Conservation (phyloP, 2,888 invertebrate species). For the Metacarcinus magister region DNA sequence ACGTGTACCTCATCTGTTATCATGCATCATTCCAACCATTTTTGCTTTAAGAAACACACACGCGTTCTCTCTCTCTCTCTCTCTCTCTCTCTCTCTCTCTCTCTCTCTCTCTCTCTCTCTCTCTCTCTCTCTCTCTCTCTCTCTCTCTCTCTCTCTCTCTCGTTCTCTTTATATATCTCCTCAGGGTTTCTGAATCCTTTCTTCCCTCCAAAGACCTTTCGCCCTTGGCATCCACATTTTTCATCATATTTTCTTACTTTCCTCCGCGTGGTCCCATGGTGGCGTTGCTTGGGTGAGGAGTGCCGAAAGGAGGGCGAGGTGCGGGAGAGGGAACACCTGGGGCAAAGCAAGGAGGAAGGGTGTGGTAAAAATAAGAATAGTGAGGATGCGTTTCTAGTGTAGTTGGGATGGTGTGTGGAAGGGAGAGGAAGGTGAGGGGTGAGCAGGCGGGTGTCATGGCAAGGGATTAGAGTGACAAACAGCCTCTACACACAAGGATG, state of each 20-base stretch:
- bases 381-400: too few relatives aligned
- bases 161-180: background rate
- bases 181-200: too few relatives aligned
- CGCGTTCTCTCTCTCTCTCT: conserved; percentile 44
- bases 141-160: background rate
- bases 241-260: background rate
- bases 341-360: too few relatives aligned
- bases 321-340: too few relatives aligned
- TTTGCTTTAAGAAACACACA: background rate
- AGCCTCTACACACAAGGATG: background rate
- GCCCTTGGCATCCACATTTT: background rate
- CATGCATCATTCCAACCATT: background rate
- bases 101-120: conserved; percentile 19
- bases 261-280: background rate
- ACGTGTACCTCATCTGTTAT: background rate
- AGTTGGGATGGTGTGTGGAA: too few relatives aligned
- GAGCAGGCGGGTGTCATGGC: background rate
- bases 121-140: background rate
- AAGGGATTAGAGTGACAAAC: background rate
- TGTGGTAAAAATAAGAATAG: too few relatives aligned
- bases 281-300: background rate
- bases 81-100: background rate
- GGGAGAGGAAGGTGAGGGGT: too few relatives aligned
- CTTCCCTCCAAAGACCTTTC: background rate
- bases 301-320: background rate